Conservation (phyloP, 2,888 invertebrate species). For the Dicyrtoma fusca region DNA sequence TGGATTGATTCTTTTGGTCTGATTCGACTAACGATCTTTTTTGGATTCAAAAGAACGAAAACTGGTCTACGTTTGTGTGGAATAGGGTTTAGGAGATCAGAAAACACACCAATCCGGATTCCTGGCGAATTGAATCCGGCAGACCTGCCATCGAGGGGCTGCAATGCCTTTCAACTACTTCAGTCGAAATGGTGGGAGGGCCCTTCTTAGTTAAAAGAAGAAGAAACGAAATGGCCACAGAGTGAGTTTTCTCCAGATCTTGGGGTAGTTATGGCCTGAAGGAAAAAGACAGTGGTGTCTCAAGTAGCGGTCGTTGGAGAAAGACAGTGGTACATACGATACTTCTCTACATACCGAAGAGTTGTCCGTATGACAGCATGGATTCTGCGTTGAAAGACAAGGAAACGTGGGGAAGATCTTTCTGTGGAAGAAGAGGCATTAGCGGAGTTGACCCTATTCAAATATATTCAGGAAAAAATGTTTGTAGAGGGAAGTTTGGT, state of each 20-base stretch:
- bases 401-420: background rate
- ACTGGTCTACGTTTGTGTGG: conserved; percentile 21
- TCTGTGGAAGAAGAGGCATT: background rate
- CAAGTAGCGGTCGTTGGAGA: background rate
- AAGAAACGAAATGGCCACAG: conserved; percentile 15
- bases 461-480: background rate
- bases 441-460: conserved; percentile 16
- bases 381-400: conserved; percentile 36
- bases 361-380: conserved; percentile 54
- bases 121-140: conserved; percentile 33
- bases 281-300: conserved; percentile 7
- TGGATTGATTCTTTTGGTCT: too few species aligned
- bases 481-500: background rate
- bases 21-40: conserved; percentile 20
- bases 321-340: conserved; percentile 14
- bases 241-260: background rate
- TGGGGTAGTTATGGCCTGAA: background rate
- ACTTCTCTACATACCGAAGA: conserved; percentile 50
- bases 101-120: background rate
- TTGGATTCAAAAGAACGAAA: conserved; percentile 18
- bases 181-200: conserved; percentile 38
- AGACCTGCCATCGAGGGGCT: conserved; percentile 34
- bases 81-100: conserved; percentile 27
- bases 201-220: conserved; percentile 17
- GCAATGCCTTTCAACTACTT: background rate